phyloP scores from a whole-genome alignment of 2,888 invertebrate genomes.

The Conchocele bisecta region DNA sequence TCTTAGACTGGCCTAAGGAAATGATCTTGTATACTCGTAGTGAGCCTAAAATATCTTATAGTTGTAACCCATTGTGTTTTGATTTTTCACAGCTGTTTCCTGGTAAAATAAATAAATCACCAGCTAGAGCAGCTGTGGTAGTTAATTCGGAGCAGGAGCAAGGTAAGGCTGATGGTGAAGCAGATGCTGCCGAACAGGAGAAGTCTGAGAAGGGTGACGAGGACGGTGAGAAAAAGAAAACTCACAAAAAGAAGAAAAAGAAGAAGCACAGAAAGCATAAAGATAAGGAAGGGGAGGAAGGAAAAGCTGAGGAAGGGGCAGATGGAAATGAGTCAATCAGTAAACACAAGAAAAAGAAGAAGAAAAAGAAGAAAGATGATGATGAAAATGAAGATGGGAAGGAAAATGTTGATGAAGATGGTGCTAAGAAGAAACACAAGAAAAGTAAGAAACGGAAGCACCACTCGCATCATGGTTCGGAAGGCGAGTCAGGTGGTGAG shows the following conservation, averaged over 20 bases:
- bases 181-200: constrained; percentile 35
- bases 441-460: constrained; percentile 52
- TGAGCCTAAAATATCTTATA: constrained; percentile 72
- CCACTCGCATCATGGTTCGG: constrained; percentile 47
- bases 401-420: constrained; percentile 48
- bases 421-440: constrained; percentile 36
- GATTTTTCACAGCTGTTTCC: constrained; percentile 74
- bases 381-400: constrained; percentile 41
- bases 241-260: constrained; percentile 47
- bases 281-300: constrained; percentile 46
- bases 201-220: constrained; percentile 29
- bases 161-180: constrained; percentile 17
- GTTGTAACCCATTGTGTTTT: constrained; percentile 80
- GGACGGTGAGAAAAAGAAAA: constrained; percentile 46
- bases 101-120: constrained; percentile 45
- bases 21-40: constrained; percentile 77
- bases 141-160: constrained; percentile 25
- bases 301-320: constrained; percentile 28
- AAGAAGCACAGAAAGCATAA: constrained; percentile 54
- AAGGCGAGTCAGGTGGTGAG: constrained; percentile 46
- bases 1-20: constrained; percentile 79
- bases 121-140: constrained; percentile 18
- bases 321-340: constrained; percentile 35
- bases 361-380: constrained; percentile 60
- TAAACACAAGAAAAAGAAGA: constrained; percentile 68